Percentiles rank a stretch among this genome's conserved stretches.
These are phyloP conservation scores for Parthenolecanium corni DNA, from an alignment of 2,888 invertebrate genomes.

Conservation along the genomic window DNA sequence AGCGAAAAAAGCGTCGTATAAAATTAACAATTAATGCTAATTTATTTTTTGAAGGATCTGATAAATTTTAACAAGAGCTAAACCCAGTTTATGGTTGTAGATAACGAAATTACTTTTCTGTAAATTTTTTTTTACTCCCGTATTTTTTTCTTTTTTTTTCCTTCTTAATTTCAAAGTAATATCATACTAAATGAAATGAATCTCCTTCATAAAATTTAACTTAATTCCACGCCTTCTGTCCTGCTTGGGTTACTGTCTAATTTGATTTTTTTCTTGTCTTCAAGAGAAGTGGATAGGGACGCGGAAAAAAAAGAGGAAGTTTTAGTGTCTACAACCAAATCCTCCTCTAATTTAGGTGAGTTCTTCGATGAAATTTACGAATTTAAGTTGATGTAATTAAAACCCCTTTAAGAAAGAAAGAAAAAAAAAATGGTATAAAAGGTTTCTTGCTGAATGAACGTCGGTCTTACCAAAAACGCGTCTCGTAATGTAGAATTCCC, in stretches of 20 bases:
- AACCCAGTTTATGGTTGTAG: slow-evolving; percentile 21
- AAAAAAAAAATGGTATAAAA: too few species aligned
- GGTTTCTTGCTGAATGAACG: too few species aligned
- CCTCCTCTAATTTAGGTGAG: not conserved
- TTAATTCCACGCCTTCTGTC: slow-evolving; percentile 14
- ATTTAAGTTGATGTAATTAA: too few species aligned
- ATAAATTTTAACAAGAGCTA: slow-evolving; percentile 18
- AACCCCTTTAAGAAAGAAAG: too few species aligned
- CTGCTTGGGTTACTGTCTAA: not conserved
- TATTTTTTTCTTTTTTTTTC: not conserved
- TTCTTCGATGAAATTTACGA: too few species aligned
- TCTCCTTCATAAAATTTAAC: slow-evolving; percentile 22
- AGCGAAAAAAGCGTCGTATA: not conserved
- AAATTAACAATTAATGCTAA: slow-evolving; percentile 22
- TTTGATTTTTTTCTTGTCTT: slow-evolving; percentile 17
- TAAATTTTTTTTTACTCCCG: too few species aligned
- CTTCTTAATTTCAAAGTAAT: slow-evolving; percentile 18
- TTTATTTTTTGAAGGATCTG: slow-evolving; percentile 18
- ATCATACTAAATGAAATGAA: slow-evolving; percentile 19
- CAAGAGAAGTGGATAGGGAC: slow-evolving; percentile 5
- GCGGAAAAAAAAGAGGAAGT: not conserved
- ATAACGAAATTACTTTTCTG: slow-evolving; percentile 3
- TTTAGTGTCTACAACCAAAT: slow-evolving; percentile 12
- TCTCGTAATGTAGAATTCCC: too few species aligned
- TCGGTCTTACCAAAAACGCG: too few species aligned